These are phyloP conservation scores for Tinea pellionella DNA, from an alignment of 2,888 invertebrate genomes.

Conservation along the genomic window DNA sequence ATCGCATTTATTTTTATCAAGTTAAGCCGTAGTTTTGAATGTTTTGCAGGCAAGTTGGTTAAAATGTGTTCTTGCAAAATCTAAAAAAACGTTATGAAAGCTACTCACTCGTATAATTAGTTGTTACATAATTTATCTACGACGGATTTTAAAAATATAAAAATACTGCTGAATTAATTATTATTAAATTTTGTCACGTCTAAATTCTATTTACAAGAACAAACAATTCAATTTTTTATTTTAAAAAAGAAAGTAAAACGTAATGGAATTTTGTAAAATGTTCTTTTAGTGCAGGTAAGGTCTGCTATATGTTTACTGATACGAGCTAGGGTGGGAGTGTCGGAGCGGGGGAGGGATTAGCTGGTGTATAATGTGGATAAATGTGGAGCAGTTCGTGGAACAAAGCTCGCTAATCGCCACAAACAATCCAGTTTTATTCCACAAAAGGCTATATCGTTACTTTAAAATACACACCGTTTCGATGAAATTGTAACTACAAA, in stretches of 20 bases:
- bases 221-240: not conserved
- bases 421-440: conserved; percentile 9
- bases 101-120: too few species aligned
- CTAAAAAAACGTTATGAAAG: too few species aligned
- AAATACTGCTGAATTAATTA: too few species aligned
- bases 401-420: conserved; percentile 9
- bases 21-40: too few species aligned
- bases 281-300: not conserved
- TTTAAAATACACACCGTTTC: not conserved
- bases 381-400: conserved; percentile 9
- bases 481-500: too few species aligned
- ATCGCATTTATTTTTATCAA: too few species aligned
- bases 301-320: not conserved
- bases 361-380: conserved; percentile 6
- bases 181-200: too few species aligned
- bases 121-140: too few species aligned
- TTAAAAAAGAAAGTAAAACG: not conserved
- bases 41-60: too few species aligned
- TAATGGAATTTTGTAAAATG: not conserved
- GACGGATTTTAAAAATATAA: too few species aligned
- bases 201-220: too few species aligned
- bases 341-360: not conserved
- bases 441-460: not conserved
- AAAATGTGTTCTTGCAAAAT: too few species aligned
- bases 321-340: not conserved